Percentiles rank a stretch among this genome's conserved stretches.
These are phyloP conservation scores for Sebastes hubbsi DNA, from an alignment of 2,797 vertebrate species.

Conservation along the genomic window DNA sequence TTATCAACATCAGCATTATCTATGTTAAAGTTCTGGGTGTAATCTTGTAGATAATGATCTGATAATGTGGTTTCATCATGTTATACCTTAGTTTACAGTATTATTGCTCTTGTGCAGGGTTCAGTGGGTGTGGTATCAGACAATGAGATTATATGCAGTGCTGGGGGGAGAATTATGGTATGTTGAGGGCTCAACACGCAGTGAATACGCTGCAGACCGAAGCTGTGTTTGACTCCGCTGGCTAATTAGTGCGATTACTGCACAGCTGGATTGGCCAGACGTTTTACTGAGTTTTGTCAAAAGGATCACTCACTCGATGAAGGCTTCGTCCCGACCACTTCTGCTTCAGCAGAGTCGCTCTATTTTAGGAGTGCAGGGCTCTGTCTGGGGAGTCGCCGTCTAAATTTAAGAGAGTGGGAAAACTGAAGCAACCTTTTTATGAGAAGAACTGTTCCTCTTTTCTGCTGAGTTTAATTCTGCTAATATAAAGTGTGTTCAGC, in stretches of 20 bases:
- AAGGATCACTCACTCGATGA: slow-evolving; percentile 90
- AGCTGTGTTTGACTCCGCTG: slow-evolving; percentile 84
- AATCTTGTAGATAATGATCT: neutral
- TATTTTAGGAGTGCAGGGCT: slow-evolving; percentile 70
- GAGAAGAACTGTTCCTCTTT: slow-evolving; percentile 67
- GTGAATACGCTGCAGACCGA: slow-evolving; percentile 56
- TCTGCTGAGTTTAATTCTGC: slow-evolving; percentile 21
- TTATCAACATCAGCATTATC: neutral
- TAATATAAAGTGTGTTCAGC: neutral
- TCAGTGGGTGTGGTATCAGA: slow-evolving; percentile 59
- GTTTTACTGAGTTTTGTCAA: slow-evolving; percentile 90
- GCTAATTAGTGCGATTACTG: slow-evolving; percentile 99
- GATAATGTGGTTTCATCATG: slow-evolving; percentile 16
- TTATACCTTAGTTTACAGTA: neutral
- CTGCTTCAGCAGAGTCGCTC: slow-evolving; percentile 79
- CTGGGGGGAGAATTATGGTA: slow-evolving; percentile 63
- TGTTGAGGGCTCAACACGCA: slow-evolving; percentile 66
- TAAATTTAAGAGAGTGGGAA: slow-evolving; percentile 77
- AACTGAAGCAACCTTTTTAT: slow-evolving; percentile 62
- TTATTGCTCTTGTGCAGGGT: slow-evolving; percentile 32
- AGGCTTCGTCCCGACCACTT: slow-evolving; percentile 88
- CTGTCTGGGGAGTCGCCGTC: slow-evolving; percentile 71
- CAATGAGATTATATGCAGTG: slow-evolving; percentile 70
- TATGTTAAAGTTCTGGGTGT: neutral
- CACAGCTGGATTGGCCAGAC: slow-evolving; percentile 92